Evolutionary conservation across 2,113 vertebrate genomes (phyloP), one percentile per base, ranked within the genome.

Genomic region (Aramus guarauna): DNA sequence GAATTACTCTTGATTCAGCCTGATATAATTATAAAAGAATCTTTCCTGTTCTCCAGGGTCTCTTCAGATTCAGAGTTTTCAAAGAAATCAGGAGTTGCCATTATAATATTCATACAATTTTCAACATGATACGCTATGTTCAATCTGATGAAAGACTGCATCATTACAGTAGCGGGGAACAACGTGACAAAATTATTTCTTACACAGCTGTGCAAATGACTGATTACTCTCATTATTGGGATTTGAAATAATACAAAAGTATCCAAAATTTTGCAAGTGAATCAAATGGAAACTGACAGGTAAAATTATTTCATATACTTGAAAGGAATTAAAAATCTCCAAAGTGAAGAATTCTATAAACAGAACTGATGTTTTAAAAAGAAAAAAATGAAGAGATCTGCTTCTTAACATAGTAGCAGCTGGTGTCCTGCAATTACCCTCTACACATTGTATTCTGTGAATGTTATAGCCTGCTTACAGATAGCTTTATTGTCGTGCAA

Each of bases 301-400:
- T 85, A 34, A 91, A 79, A 96, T 96, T 94, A 91, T 92, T 97
- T 96, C 29, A 85, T 93, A 41, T 84, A 73, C n/a, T 77, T 83
- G 77, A 91, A 94, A 77, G 72, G 67, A 95, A 83, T 86, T 95
- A 2, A 91, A 95, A 92, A 78, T 91, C 64, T 94, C 36, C 32
- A 24, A 80, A 87, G 48, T n/a, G 23, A 60, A 83, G 84, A 50
- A 36, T 36, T 94, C 85, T 82, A 50, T 63, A 66, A 88, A 73
- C 32, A 92, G 68, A 97, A 86, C 63, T 96, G 87, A 96, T 95
- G 64, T 95, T 83, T 92, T 94, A 74, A 86, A 96, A 92, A 94
- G 53, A 53, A 85, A 71, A 92, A 69, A 80, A 59, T 2, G 17
- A 76, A 94, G 66, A 95, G 95, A 93, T 64, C 15, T 88, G n/a